Evolutionary conservation across 1,140 invertebrate genomes (phyloP).

Genomic region (Macrobrachium nipponense): DNA sequence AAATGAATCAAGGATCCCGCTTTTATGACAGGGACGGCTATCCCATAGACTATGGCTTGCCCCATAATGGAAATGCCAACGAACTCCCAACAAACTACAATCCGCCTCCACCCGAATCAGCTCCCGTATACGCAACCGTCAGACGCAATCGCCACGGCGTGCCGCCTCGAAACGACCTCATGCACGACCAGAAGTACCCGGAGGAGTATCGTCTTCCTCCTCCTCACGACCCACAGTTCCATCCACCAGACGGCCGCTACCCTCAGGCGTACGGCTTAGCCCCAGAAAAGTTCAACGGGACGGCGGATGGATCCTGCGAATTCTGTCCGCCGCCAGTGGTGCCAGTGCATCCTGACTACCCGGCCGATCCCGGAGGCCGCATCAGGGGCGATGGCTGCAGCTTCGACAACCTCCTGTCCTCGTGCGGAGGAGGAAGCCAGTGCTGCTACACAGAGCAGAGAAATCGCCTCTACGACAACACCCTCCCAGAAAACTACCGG

Average conservation of each 20-base stretch:
- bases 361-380: constrained; percentile 36
- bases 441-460: constrained; percentile 50
- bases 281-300: constrained; percentile 42
- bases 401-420: constrained; percentile 60
- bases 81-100: constrained; percentile 38
- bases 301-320: constrained; percentile 39
- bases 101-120: constrained; percentile 45
- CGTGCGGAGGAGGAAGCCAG: constrained; percentile 57
- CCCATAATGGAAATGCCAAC: constrained; percentile 27
- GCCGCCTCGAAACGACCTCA: constrained; percentile 32
- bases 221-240: constrained; percentile 43
- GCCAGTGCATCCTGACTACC: constrained; percentile 30
- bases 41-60: constrained; percentile 47
- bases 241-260: constrained; percentile 54
- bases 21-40: constrained; percentile 50
- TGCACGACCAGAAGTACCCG: constrained; percentile 54
- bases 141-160: constrained; percentile 35
- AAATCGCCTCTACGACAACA: constrained; percentile 55
- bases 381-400: constrained; percentile 63
- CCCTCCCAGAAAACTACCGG: constrained; percentile 60
- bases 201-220: constrained; percentile 44
- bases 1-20: constrained; percentile 38
- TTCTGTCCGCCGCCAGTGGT: constrained; percentile 44
- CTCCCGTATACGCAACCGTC: constrained; percentile 45
- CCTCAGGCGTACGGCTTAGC: constrained; percentile 50